A percentile compares a stretch with the other conserved stretches of the same genome.
These are phyloP conservation scores for Calyptommatus sinebrachiatus DNA, from an alignment of 2,113 vertebrate species.

Conservation along the genomic window DNA sequence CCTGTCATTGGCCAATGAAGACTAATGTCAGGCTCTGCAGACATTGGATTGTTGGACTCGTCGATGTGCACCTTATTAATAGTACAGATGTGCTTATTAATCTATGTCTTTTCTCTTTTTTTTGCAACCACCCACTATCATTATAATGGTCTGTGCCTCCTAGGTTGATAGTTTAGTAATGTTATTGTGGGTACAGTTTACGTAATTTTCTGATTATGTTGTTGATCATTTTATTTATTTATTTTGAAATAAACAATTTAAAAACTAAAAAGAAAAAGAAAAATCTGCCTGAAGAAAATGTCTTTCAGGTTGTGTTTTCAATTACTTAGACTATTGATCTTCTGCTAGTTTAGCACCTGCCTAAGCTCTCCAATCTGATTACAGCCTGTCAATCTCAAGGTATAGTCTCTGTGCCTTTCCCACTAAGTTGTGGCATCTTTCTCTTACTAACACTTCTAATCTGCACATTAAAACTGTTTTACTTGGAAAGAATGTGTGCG, in stretches of 20 bases:
- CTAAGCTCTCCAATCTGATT: neutral
- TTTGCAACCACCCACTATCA: neutral
- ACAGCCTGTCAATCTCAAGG: neutral
- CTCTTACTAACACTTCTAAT: neutral
- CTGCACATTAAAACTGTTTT: neutral
- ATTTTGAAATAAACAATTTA: too few relatives aligned
- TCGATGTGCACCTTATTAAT: too few relatives aligned
- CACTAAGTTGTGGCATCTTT: neutral
- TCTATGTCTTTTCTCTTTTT: neutral
- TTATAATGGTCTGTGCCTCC: neutral
- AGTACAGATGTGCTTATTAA: neutral
- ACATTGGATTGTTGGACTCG: too few relatives aligned
- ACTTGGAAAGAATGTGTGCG: constrained; percentile 1
- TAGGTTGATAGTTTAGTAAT: neutral
- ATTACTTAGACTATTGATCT: too few relatives aligned
- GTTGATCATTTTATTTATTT: too few relatives aligned
- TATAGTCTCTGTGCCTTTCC: neutral
- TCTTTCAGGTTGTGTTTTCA: neutral
- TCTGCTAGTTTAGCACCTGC: neutral
- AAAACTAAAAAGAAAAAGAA: too few relatives aligned
- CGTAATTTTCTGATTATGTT: too few relatives aligned
- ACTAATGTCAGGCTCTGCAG: neutral
- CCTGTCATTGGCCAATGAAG: neutral
- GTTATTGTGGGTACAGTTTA: too few relatives aligned
- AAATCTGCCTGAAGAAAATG: neutral